These are phyloP conservation scores for Euwallacea similis DNA, from an alignment of 1,140 invertebrate species.

Conservation along the genomic window DNA sequence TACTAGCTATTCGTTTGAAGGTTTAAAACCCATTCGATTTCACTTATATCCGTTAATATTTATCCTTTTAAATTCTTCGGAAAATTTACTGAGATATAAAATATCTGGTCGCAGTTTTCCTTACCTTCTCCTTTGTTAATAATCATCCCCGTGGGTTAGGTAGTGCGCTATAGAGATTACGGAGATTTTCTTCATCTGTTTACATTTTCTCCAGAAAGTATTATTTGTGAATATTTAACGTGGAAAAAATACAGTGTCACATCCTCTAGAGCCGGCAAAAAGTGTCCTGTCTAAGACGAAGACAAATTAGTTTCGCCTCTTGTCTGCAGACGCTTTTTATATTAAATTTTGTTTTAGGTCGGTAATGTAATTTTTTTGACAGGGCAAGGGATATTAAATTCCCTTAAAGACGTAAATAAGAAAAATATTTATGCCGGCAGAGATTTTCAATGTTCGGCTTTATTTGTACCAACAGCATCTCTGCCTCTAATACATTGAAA, in stretches of 20 bases:
- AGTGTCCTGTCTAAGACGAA: constrained; percentile 4
- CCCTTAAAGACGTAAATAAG: constrained; percentile 8
- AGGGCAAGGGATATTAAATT: constrained; percentile 8
- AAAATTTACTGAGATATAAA: neutral
- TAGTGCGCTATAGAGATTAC: neutral
- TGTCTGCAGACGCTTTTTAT: constrained; percentile 9
- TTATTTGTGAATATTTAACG: constrained; percentile 12
- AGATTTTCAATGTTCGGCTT: too few relatives aligned
- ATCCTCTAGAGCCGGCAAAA: constrained; percentile 2
- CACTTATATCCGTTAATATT: too few relatives aligned
- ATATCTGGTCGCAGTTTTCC: too few relatives aligned
- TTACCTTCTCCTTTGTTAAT: too few relatives aligned
- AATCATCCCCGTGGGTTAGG: too few relatives aligned
- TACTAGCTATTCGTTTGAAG: constrained; percentile 17
- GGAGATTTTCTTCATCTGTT: neutral
- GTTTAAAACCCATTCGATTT: neutral
- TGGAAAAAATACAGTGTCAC: constrained; percentile 6
- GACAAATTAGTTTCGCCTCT: constrained; percentile 15
- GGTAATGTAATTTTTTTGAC: constrained; percentile 12
- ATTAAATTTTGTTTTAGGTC: constrained; percentile 16
- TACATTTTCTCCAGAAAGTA: neutral
- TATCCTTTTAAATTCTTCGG: neutral
- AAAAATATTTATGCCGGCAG: neutral
- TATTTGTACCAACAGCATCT: too few relatives aligned
- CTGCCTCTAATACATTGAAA: too few relatives aligned